Base-by-base conservation (phyloP, 2,888 invertebrate species). In the Amblyjoppa proteus region DNA sequence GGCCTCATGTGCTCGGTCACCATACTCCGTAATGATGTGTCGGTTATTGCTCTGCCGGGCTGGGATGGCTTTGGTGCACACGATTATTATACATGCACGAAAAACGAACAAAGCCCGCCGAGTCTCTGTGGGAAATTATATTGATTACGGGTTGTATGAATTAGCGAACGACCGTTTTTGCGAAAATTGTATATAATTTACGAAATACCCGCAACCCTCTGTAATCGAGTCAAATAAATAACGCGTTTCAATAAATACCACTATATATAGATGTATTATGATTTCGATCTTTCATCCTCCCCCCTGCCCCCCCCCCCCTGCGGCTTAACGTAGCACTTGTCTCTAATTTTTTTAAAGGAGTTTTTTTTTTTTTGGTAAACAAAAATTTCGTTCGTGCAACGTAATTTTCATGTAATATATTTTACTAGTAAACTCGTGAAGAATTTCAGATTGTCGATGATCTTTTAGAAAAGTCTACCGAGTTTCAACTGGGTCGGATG, bases 1-100 rank as follows among this genome's bases (percentile, higher is more conserved):
- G 79, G 41, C 83, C 77, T 85, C 82, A 86, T 78, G 81, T 66
- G 73, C 53, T 53, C 41, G 28, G 38, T 20, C 25, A 20, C 77
- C 28, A n/a, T 77, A 45, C 45, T 53, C 71, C 64, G 70, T 69
- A 83, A 83, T 83, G 68, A 83, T 74, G 74, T 73, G 78, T 83
- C 78, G 58, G 78, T 83, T 77, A 83, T 78, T 83, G 51, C 73
- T 61, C 45, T 38, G 31, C 41, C 68, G 41, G 31, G 70, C 53
- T 20, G 58, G 41, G 38, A 78, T 68, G 25, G 25, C 68, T 70
- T 28, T 28, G 28, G 68, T 7, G 13, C 41, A 13, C 56, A 66
- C 58, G 66, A 83, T 73, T 73, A 78, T 79, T 49, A 68, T 66
- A 34, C 64, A 71, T 58, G 49, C 38, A 28, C 51, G 56, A 68